Evolutionary conservation across 1,140 invertebrate species (phyloP).

Genomic region (Amyelois transitella): DNA sequence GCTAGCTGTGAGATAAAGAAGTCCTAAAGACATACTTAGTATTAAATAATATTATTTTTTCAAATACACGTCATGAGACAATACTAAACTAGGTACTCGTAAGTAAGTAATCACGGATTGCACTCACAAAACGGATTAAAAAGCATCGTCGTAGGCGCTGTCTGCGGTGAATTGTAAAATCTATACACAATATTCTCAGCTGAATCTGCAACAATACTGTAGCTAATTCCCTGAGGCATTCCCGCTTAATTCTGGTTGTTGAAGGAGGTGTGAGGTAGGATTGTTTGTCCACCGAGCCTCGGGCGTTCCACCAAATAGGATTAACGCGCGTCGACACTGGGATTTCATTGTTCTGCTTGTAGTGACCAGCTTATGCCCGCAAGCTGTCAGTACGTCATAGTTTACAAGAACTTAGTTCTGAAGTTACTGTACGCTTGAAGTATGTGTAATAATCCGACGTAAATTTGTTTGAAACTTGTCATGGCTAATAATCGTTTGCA

Average conservation of each 20-base stretch:
- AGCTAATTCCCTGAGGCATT: constrained; percentile 14
- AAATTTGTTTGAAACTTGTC: too few relatives aligned
- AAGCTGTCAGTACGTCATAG: constrained; percentile 1
- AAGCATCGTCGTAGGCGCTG: background rate
- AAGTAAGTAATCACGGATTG: too few relatives aligned
- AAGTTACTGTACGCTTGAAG: background rate
- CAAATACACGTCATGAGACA: background rate
- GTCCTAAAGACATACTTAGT: too few relatives aligned
- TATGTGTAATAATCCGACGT: too few relatives aligned
- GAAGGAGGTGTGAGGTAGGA: constrained; percentile 14
- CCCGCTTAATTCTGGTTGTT: constrained; percentile 15
- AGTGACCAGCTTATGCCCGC: constrained; percentile 9
- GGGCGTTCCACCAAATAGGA: constrained; percentile 26
- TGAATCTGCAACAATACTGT: constrained; percentile 8
- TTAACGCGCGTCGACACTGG: constrained; percentile 23
- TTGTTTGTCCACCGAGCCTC: constrained; percentile 20
- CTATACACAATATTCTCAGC: background rate
- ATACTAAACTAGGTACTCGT: background rate
- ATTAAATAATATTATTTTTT: too few relatives aligned
- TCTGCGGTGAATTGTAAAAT: background rate
- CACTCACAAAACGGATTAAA: background rate
- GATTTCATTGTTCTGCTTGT: constrained; percentile 19
- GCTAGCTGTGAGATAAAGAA: too few relatives aligned
- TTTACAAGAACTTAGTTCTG: background rate
- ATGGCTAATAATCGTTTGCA: too few relatives aligned